phyloP scores from a whole-genome alignment of 1,140 invertebrate species.

The Solenopsis invicta region DNA sequence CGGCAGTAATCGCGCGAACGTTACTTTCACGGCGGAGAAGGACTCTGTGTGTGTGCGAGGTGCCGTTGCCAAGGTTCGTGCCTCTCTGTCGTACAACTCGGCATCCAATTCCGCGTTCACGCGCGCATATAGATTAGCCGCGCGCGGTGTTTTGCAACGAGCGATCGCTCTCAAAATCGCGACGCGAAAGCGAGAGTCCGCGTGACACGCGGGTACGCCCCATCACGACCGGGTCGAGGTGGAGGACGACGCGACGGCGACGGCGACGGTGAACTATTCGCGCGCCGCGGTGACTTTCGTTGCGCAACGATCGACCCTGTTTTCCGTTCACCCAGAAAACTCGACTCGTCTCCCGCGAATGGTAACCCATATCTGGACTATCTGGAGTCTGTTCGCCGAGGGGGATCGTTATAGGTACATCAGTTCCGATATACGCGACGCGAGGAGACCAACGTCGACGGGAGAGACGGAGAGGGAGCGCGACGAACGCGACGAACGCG shows the following conservation, averaged over 20 bases:
- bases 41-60: background rate
- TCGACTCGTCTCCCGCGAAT: constrained; percentile 59
- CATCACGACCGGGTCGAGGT: background rate
- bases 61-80: background rate
- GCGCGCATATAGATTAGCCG: background rate
- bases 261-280: constrained; percentile 65
- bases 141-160: background rate
- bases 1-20: constrained; percentile 9
- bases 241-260: constrained; percentile 28
- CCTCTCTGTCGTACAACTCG: background rate
- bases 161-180: background rate
- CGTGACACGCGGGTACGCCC: background rate
- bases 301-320: constrained; percentile 76
- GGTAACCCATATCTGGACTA: constrained; percentile 51
- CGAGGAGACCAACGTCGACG: background rate
- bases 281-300: constrained; percentile 71
- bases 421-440: background rate
- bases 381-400: constrained; percentile 8
- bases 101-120: constrained; percentile 10
- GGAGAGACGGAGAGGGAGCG: too few relatives aligned
- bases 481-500: background rate
- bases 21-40: constrained; percentile 26
- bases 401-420: constrained; percentile 20
- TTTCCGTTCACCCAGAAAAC: constrained; percentile 70
- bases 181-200: background rate